Base-by-base conservation (phyloP, 2,797 vertebrate genomes). In the Cichlasoma orientale region DNA sequence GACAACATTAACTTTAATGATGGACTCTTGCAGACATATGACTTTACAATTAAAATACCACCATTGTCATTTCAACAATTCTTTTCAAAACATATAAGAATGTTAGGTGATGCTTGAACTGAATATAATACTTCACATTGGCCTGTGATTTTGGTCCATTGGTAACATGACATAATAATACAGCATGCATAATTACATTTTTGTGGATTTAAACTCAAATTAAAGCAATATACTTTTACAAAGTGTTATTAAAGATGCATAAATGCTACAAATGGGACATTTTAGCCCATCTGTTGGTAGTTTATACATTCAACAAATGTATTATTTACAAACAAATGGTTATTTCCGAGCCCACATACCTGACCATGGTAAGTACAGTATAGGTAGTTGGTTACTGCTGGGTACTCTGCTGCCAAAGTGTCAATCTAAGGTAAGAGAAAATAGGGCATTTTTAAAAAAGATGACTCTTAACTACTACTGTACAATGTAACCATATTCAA, bases 371-470 rank as follows among this genome's bases (percentile, higher is more conserved):
- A 99, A 0, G 98, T 98, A 83, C 97, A 88, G 59, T 98, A 99
- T 41, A 99, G 95, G 77, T 99, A 99, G 92, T 99, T 98, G 77
- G 97, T 98, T 82, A 97, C 94, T 0, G 97, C 96, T 18, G 97
- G 97, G 84, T 98, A 98, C 87, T 99, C 98, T 80, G 97, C 98
- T 82, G 98, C 97, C 88, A 99, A 88, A 0, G 98, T 99, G 90
- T 99, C 98, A 72, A 99, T 99, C 98, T 99, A 92, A 55, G 25
- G 76, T 57, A 14, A 84, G 19, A 80, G 1, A 16, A 79, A 71
- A 57, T 0, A 56, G 3, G n/a, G n/a, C n/a, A n/a, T n/a, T n/a
- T n/a, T n/a, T n/a, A 36, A 21, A 38, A 9, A 21, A 10, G 6
- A 54, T 19, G 6, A 66, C 16, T 47, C 10, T 66, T 23, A 66